These are phyloP conservation scores for Jordanella pulchra DNA, from an alignment of 2,797 vertebrate genomes.

Conservation along the genomic window DNA sequence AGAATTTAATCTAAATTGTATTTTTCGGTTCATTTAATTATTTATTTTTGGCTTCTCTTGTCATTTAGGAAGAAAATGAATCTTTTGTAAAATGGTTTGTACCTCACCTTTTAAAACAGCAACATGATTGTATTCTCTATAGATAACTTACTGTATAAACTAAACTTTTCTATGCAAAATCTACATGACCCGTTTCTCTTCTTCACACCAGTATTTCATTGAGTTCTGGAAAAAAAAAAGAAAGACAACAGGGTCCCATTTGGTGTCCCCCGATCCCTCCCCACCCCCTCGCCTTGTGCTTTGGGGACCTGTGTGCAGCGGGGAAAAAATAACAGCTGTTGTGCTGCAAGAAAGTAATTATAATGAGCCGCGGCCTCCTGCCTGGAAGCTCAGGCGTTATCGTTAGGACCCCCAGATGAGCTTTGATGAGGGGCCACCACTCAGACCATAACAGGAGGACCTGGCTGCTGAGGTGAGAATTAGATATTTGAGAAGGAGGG, in stretches of 20 bases:
- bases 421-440: slow-evolving; percentile 26
- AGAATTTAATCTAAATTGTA: background rate
- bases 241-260: slow-evolving; percentile 31
- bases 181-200: background rate
- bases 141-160: too few relatives aligned
- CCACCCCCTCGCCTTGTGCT: slow-evolving; percentile 38
- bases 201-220: background rate
- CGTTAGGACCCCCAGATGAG: slow-evolving; percentile 47
- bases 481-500: slow-evolving; percentile 32
- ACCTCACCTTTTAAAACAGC: background rate
- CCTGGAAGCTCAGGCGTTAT: slow-evolving; percentile 18
- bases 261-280: slow-evolving; percentile 23
- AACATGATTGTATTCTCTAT: background rate
- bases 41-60: background rate
- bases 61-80: background rate
- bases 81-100: too few relatives aligned
- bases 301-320: slow-evolving; percentile 37
- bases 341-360: slow-evolving; percentile 66
- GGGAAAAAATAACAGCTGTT: slow-evolving; percentile 71
- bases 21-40: background rate
- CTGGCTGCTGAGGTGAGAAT: slow-evolving; percentile 33
- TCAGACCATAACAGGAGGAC: slow-evolving; percentile 19
- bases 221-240: slow-evolving; percentile 28
- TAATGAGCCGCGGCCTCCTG: slow-evolving; percentile 40
- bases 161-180: too few relatives aligned